Base-by-base conservation (phyloP, 2,113 vertebrate genomes). In the Aspidoscelis tigris region DNA sequence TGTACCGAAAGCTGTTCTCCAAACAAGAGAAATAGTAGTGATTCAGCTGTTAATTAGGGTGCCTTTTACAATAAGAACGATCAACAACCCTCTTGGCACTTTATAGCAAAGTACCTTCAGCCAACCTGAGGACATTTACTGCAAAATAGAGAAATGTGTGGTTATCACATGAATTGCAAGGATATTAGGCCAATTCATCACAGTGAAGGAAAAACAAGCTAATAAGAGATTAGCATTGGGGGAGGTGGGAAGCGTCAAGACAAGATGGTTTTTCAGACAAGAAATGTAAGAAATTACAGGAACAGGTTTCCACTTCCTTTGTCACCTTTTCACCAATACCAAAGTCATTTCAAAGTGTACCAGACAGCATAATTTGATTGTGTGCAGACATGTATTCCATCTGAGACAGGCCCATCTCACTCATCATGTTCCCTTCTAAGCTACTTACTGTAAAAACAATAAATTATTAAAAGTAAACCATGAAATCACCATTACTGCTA, bases 261-360 rank as follows among this genome's bases (percentile, higher is more conserved):
- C 69, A 86, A 88, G 84, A 89, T 86, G 66, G 65, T 74, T 93
- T 90, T 89, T 88, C 82, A 91, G 87, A 89, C 87, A 84, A 90
- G 71, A 24, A 1, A 0, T 33, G 53, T 87, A 84, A 85, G 83
- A 91, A 90, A 88, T 89, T 88, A 88, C 85, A 91, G 66, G 80
- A 91, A 85, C 50, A 82, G 90, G 43, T 92, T 87, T 11, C 81
- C 66, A 26, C 76, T 89, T 89, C 85, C 66, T 86, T 92, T 92
- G 78, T 50, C 43, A 66, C 74, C 75, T 92, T 90, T 84, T 84
- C 88, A 85, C 87, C 2, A 9, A 50, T 9, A 22, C 82, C 73
- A 82, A 76, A 80, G 76, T 76, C 72, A 90, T 87, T 88, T 85
- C 75, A 84, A 84, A 91, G 89, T 74, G 84, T 2, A 77, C 43